Base-by-base conservation (phyloP, 2,888 invertebrate genomes). In the Lapara coniferarum region DNA sequence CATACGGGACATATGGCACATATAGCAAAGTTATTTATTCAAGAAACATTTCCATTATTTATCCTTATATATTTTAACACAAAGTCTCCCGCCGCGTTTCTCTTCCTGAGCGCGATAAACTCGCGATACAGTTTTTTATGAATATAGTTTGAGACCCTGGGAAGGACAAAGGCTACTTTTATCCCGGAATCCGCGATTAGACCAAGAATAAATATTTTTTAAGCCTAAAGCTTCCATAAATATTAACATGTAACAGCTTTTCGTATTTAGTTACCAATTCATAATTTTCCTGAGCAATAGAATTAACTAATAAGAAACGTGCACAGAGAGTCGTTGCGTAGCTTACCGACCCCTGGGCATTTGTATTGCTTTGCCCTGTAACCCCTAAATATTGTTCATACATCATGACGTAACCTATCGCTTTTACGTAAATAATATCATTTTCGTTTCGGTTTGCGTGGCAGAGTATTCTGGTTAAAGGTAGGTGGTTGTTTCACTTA, bases 341-440 rank as follows among this genome's bases (percentile, higher is more conserved):
- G 78, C 76, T 78, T 78, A 77, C 68, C 49, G 57, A 71, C 76
- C 76, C 76, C 66, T 71, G 75, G 75, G 69, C 76, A 77, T 78
- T 77, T 75, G 66, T 72, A 69, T 70, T 71, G 73, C 67, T 71
- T 56, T 71, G 71, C 53, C 66, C 71, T 69, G 52, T 71, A 69
- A 67, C 70, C 70, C 73, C 71, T 71, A 66, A 72, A 70, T 69
- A 71, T 70, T 67, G 67, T 16, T 56, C 57, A 70, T 70, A 68
- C 51, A 57, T 70, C 70, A 70, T 51, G 10, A 30, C 37, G 25
- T 44, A 69, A 69, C 68, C 66, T 58, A 66, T 57, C 49, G 57
- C 37, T 57, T 37, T 19, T 49, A 49, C 25, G 19, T 55, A 57
- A 57, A 14, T 46, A 56, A 25, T 51, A 69, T 59, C 30, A 51